Conservation (phyloP, 2,888 invertebrate genomes). For the Orchesella flavescens region DNA sequence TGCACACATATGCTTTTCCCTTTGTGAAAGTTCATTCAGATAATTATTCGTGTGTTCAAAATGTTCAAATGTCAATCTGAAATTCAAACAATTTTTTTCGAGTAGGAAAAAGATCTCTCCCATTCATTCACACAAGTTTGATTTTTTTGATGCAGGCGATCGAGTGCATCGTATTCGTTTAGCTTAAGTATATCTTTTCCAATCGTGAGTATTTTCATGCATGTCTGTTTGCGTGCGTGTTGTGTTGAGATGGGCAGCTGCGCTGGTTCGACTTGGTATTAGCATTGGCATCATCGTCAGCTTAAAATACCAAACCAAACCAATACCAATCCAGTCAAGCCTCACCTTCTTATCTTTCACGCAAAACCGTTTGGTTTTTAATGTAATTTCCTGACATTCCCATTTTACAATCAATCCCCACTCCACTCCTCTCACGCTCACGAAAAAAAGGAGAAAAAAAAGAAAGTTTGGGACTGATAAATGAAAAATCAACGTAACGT, state of each 20-base stretch:
- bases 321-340: background rate
- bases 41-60: conserved; percentile 45
- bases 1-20: conserved; percentile 10
- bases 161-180: no score
- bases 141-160: conserved; percentile 2
- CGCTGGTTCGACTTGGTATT: background rate
- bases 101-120: background rate
- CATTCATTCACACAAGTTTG: background rate
- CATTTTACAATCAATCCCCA: background rate
- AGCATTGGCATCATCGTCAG: no score
- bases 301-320: conserved; percentile 18
- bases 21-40: conserved; percentile 1
- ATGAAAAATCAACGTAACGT: conserved; percentile 50
- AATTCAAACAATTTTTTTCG: conserved; percentile 31
- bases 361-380: conserved; percentile 46
- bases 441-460: conserved; percentile 12
- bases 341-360: conserved; percentile 26
- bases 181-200: no score
- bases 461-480: conserved; percentile 37
- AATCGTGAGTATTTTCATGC: no score
- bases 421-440: background rate
- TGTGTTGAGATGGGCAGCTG: conserved; percentile 5
- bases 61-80: conserved; percentile 40
- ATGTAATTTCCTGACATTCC: conserved; percentile 49
- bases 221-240: background rate